These are phyloP conservation scores for Labeo catla DNA, from an alignment of 2,113 vertebrate species.

Conservation along the genomic window DNA sequence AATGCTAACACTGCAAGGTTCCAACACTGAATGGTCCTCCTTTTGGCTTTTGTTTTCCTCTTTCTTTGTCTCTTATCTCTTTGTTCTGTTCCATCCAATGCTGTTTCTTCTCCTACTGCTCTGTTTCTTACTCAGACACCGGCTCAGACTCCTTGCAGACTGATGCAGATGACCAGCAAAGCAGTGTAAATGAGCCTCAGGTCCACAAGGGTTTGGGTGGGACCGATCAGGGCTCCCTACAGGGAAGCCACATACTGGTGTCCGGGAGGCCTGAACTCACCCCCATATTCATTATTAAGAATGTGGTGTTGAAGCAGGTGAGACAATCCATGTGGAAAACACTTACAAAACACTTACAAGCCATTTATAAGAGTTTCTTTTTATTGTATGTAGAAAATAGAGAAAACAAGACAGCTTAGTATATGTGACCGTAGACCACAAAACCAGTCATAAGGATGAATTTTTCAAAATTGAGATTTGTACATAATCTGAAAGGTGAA, in stretches of 20 bases:
- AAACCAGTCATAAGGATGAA: no score
- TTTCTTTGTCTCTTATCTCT: not conserved
- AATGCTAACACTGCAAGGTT: not conserved
- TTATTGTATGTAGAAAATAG: no score
- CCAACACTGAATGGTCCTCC: not conserved
- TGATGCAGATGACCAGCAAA: constrained; percentile 63
- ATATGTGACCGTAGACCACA: no score
- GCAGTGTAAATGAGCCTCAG: constrained; percentile 53
- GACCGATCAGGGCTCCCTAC: constrained; percentile 35
- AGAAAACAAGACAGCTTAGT: no score
- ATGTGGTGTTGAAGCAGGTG: constrained; percentile 69
- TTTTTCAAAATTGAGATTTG: no score
- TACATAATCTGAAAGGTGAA: no score
- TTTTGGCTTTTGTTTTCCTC: not conserved
- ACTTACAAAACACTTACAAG: no score
- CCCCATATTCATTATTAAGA: constrained; percentile 66
- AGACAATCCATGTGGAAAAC: not conserved
- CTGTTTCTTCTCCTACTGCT: not conserved
- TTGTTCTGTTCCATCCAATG: not conserved
- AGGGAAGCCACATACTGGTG: constrained; percentile 34
- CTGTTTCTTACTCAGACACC: constrained; percentile 60
- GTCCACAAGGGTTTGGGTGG: constrained; percentile 1
- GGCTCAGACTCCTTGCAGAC: constrained; percentile 72
- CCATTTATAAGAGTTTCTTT: no score
- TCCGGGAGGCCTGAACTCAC: constrained; percentile 35